Conservation (phyloP, 1,140 invertebrate species). For the Ceratosolen solmsi region DNA sequence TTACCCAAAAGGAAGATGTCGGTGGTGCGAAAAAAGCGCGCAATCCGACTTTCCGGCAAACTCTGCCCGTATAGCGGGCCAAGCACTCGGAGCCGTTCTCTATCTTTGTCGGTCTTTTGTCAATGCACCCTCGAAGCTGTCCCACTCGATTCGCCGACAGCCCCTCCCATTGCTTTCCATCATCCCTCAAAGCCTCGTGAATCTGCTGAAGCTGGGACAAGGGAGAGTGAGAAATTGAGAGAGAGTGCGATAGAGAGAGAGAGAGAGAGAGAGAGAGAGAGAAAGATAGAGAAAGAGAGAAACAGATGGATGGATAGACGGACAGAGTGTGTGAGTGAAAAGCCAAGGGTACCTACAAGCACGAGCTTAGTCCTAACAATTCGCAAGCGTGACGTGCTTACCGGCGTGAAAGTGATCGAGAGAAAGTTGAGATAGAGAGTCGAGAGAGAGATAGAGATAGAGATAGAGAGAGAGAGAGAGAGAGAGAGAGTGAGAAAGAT, state of each 20-base stretch:
- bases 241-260: too few species aligned
- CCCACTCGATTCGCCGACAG: conserved; percentile 62
- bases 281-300: too few species aligned
- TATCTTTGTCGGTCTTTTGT: conserved; percentile 69
- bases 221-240: too few species aligned
- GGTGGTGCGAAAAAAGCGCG: conserved; percentile 68
- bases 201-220: conserved; percentile 9
- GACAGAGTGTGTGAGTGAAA: not conserved
- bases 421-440: conserved; percentile 31
- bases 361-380: conserved; percentile 16
- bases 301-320: too few species aligned
- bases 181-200: conserved; percentile 63
- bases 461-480: not conserved
- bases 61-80: conserved; percentile 52
- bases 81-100: conserved; percentile 43
- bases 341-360: not conserved
- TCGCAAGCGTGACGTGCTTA: conserved; percentile 27
- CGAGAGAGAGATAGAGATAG: conserved; percentile 11
- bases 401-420: conserved; percentile 33
- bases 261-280: too few species aligned
- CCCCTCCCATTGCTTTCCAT: conserved; percentile 57
- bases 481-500: conserved; percentile 23
- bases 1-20: conserved; percentile 33
- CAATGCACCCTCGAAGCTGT: conserved; percentile 70
- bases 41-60: conserved; percentile 71